Evolutionary conservation across 2,113 vertebrate genomes (phyloP), one percentile per base, ranked within the genome.

Genomic region (Pantherophis guttatus): DNA sequence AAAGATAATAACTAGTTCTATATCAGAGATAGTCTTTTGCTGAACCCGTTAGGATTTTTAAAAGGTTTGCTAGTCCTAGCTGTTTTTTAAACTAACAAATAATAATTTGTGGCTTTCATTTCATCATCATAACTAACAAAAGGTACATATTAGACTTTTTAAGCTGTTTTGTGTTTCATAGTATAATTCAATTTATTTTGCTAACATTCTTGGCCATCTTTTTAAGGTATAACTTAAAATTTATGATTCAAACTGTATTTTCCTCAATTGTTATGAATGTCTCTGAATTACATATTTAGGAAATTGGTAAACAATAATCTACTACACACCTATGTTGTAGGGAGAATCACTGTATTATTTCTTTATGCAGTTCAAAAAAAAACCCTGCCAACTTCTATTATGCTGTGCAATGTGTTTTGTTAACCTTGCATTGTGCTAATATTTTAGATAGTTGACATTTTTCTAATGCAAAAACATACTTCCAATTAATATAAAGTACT

Each of bases 1-100:
- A 91, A 92, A 95, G 29, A 75, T 75, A 97, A 96, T 90, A 96
- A 90, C 96, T 96, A 96, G 90, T 62, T 91, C 24, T 86, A 94
- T 91, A 96, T 7, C 90, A 96, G 95, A 96, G 93, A 94, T 94
- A 90, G 57, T 86, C 87, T 17, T 89, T 94, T 97, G 95, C 93
- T 95, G 95, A 96, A 96, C 96, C 97, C 94, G 91, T 90, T 94
- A 81, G 85, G 95, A 86, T 24, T 95, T 95, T 87, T 86, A 91
- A 89, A 87, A 29, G 94, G 93, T 88, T 50, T 89, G 91, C 93
- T 94, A 95, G 95, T 95, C 81, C 91, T 65, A 94, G 95, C 95
- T 65, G 19, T 96, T 62, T 96, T 94, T 88, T 94, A 54, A 93
- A 97, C 91, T 11, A 4, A 33, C 50, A 81, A 81, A 75, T 59